phyloP scores from a whole-genome alignment of 2,888 invertebrate genomes.

The Arge pagana region DNA sequence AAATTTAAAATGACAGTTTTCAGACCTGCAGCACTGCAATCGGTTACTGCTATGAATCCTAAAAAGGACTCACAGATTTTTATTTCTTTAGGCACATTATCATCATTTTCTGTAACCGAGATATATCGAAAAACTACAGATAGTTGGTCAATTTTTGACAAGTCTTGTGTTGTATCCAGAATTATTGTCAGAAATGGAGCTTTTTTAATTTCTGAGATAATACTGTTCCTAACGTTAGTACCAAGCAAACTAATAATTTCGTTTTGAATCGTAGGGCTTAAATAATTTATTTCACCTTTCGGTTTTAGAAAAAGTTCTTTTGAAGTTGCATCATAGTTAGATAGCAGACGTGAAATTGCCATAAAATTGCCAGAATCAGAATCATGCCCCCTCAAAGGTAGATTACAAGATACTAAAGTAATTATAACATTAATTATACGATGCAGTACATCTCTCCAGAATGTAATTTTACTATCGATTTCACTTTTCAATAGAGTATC shows the following conservation, averaged over 20 bases:
- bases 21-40: constrained; percentile 19
- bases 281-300: constrained; percentile 28
- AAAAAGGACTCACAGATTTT: constrained; percentile 27
- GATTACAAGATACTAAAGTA: too few species aligned
- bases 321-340: constrained; percentile 30
- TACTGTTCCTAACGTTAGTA: constrained; percentile 3
- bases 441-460: too few species aligned
- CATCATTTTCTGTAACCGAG: constrained; percentile 20
- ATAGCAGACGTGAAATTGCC: constrained; percentile 31
- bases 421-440: too few species aligned
- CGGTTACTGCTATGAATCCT: constrained; percentile 23
- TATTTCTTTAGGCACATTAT: constrained; percentile 22
- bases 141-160: constrained; percentile 32
- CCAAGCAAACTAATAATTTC: constrained; percentile 20
- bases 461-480: too few species aligned
- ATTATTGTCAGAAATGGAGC: constrained; percentile 27
- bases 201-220: constrained; percentile 14
- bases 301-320: constrained; percentile 27
- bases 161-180: constrained; percentile 27
- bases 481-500: too few species aligned
- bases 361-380: constrained; percentile 37
- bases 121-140: constrained; percentile 33
- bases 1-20: constrained; percentile 14
- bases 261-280: constrained; percentile 33
- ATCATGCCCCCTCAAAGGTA: too few species aligned